Evolutionary conservation across 2,113 vertebrate species (phyloP).

Genomic region (Coreoperca whiteheadi): DNA sequence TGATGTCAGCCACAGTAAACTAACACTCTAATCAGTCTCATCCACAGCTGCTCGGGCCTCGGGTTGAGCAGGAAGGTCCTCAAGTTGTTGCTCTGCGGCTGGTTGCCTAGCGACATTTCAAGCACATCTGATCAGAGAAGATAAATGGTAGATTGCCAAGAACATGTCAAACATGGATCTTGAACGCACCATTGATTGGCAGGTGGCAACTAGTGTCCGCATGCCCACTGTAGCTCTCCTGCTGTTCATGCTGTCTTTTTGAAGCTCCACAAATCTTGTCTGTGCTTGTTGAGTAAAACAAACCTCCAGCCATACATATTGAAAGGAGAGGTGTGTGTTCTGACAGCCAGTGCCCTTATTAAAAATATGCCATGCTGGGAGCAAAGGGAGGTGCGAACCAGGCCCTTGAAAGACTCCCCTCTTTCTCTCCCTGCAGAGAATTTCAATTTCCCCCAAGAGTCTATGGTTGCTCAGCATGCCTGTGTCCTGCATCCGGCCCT

Average conservation of each 20-base stretch:
- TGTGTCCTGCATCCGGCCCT: slow-evolving; percentile 49
- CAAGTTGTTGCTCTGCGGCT: slow-evolving; percentile 38
- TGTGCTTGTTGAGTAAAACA: slow-evolving; percentile 54
- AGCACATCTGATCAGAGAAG: slow-evolving; percentile 49
- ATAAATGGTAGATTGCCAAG: slow-evolving; percentile 27
- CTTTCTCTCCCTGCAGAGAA: slow-evolving; percentile 68
- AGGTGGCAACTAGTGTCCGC: slow-evolving; percentile 52
- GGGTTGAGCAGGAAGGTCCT: slow-evolving; percentile 45
- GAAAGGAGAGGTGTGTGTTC: slow-evolving; percentile 52
- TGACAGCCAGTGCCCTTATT: slow-evolving; percentile 75
- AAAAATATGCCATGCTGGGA: slow-evolving; percentile 77
- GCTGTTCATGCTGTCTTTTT: slow-evolving; percentile 52
- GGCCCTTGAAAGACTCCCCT: slow-evolving; percentile 69
- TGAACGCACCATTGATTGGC: slow-evolving; percentile 53
- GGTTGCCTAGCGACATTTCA: slow-evolving; percentile 42
- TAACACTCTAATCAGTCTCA: slow-evolving; percentile 43
- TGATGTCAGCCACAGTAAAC: slow-evolving; percentile 48
- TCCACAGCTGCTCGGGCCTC: slow-evolving; percentile 47
- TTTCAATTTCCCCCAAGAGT: slow-evolving; percentile 65
- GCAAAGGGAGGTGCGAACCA: slow-evolving; percentile 59
- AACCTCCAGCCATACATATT: slow-evolving; percentile 62
- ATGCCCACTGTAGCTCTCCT: slow-evolving; percentile 27
- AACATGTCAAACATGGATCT: slow-evolving; percentile 23
- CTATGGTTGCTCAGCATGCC: slow-evolving; percentile 61
- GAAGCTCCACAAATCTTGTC: slow-evolving; percentile 56